These are phyloP conservation scores for Drosophila sechellia DNA, from an alignment of 1,140 invertebrate species.

Conservation along the genomic window DNA sequence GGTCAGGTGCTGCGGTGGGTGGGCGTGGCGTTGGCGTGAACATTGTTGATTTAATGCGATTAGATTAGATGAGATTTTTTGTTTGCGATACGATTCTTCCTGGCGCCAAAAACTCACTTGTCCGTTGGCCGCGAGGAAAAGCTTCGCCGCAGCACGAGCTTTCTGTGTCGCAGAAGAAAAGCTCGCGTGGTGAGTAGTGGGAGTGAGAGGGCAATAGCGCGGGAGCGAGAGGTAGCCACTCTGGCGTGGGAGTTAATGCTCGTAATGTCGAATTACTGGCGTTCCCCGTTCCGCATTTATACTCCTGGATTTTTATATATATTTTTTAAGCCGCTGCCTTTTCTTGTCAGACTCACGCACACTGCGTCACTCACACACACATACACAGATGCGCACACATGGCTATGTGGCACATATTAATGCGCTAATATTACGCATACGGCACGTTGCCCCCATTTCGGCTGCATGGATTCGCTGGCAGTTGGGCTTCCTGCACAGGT, in stretches of 20 bases:
- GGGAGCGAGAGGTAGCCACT: slow-evolving; percentile 1
- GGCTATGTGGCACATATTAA: slow-evolving; percentile 50
- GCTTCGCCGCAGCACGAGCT: slow-evolving; percentile 48
- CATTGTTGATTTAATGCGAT: slow-evolving; percentile 66
- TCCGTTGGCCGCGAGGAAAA: slow-evolving; percentile 11
- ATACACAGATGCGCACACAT: slow-evolving; percentile 6
- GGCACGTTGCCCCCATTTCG: slow-evolving; percentile 45
- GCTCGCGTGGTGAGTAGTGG: slow-evolving; percentile 53
- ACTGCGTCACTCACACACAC: slow-evolving; percentile 12
- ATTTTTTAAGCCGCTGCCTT: slow-evolving; percentile 66
- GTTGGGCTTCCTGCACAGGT: slow-evolving; percentile 34
- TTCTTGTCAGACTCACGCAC: slow-evolving; percentile 52
- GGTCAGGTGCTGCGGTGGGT: neutral
- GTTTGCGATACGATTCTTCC: slow-evolving; percentile 8
- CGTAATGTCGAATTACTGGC: slow-evolving; percentile 74
- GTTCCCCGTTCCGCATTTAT: slow-evolving; percentile 49
- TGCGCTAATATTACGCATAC: slow-evolving; percentile 68
- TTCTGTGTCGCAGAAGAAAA: slow-evolving; percentile 26
- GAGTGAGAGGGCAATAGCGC: slow-evolving; percentile 5
- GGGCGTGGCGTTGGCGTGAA: slow-evolving; percentile 24
- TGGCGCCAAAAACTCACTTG: slow-evolving; percentile 62
- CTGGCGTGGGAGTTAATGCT: slow-evolving; percentile 65
- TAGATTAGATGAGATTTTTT: slow-evolving; percentile 70
- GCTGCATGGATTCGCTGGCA: slow-evolving; percentile 4
- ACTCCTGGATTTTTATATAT: slow-evolving; percentile 16